These are phyloP conservation scores for Acanthisitta chloris DNA, from an alignment of 2,113 vertebrate species.

Conservation along the genomic window DNA sequence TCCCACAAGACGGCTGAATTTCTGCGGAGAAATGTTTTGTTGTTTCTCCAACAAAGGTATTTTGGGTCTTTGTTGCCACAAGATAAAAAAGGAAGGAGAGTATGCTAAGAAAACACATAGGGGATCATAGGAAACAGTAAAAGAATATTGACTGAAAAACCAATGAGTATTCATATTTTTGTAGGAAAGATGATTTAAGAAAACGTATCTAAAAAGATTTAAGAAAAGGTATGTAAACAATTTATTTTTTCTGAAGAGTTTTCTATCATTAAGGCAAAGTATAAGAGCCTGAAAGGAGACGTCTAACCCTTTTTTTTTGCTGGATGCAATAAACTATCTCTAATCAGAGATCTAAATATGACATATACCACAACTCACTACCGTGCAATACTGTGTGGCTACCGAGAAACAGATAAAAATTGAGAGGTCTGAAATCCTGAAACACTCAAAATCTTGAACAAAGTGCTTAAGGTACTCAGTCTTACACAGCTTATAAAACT, in stretches of 20 bases:
- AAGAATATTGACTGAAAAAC: not conserved
- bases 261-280: not conserved
- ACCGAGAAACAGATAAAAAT: not conserved
- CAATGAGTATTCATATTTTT: not conserved
- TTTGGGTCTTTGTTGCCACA: not conserved
- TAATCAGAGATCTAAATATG: not conserved
- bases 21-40: not conserved
- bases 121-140: not conserved
- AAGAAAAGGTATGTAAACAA: not conserved
- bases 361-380: not conserved
- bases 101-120: not conserved
- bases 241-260: not conserved
- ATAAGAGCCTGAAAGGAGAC: not conserved
- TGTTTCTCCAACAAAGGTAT: not conserved
- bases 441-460: not conserved
- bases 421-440: not conserved
- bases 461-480: not conserved
- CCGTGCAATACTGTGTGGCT: not conserved
- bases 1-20: not conserved
- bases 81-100: not conserved
- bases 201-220: not conserved
- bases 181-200: not conserved
- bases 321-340: not conserved
- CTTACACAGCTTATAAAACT: not conserved
- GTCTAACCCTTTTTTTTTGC: not conserved